Conservation (phyloP, 2,888 invertebrate genomes). For the Chrysolina oricalcia region DNA sequence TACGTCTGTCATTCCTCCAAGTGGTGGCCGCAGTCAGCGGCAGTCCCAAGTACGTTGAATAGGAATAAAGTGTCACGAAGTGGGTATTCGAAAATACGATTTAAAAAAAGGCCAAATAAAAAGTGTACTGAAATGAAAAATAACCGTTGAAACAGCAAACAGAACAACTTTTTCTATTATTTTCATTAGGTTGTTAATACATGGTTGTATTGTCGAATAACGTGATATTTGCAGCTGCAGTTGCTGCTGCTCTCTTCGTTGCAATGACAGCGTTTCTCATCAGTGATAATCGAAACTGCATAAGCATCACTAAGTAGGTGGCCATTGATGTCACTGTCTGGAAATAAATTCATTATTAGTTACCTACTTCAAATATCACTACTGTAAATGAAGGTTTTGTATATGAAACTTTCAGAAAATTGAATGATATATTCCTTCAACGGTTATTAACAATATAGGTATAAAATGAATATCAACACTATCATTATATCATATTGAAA, state of each 20-base stretch:
- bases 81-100: too few species aligned
- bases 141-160: neutral
- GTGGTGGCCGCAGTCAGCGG: too few species aligned
- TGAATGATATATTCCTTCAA: neutral
- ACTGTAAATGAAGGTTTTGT: neutral
- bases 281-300: slow-evolving; percentile 82
- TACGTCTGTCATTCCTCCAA: too few species aligned
- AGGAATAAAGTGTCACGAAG: too few species aligned
- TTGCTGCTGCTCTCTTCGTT: slow-evolving; percentile 59
- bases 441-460: neutral
- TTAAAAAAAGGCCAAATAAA: too few species aligned
- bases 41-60: too few species aligned
- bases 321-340: slow-evolving; percentile 83
- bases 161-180: neutral
- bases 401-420: neutral
- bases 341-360: neutral
- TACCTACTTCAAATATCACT: too few species aligned
- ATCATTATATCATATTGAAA: too few species aligned
- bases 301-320: slow-evolving; percentile 81
- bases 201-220: slow-evolving; percentile 44
- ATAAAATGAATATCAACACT: too few species aligned
- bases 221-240: slow-evolving; percentile 47
- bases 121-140: neutral
- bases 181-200: neutral
- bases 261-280: slow-evolving; percentile 74